Evolutionary conservation across 2,113 vertebrate genomes (phyloP).

Genomic region (Serilophus lunatus): DNA sequence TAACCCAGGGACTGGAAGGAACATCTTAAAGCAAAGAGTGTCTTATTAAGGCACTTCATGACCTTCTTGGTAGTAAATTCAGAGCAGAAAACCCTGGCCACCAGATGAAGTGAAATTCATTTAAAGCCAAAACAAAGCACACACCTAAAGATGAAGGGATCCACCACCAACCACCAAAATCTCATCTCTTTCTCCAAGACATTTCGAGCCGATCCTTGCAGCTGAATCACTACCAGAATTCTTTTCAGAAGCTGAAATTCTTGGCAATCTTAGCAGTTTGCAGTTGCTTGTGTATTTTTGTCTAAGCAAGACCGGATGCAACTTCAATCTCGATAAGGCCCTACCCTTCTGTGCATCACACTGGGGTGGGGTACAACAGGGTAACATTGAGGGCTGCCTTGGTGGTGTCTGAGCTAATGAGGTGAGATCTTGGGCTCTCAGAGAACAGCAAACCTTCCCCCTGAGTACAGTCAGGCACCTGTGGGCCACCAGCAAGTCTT

Average conservation of each 20-base stretch:
- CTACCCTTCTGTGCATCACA: neutral
- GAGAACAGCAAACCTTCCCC: neutral
- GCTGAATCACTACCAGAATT: neutral
- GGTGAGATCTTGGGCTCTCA: neutral
- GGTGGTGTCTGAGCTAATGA: neutral
- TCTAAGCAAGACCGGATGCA: neutral
- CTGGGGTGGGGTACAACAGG: neutral
- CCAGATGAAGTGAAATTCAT: neutral
- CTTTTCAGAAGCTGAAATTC: neutral
- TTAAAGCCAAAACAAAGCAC: neutral
- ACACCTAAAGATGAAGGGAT: neutral
- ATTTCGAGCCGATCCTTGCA: neutral
- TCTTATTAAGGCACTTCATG: neutral
- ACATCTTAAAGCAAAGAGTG: neutral
- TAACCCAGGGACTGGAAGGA: neutral
- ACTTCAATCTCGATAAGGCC: neutral
- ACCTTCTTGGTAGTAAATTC: neutral
- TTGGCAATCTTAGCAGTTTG: neutral
- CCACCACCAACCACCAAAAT: fast-evolving
- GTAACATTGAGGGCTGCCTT: neutral
- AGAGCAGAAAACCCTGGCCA: neutral
- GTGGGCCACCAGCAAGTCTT: neutral
- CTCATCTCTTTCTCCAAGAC: neutral
- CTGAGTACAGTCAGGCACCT: neutral
- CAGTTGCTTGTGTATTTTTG: neutral